A percentile compares a stretch with the other conserved stretches of the same genome.
Evolutionary conservation across 2,888 invertebrate genomes (phyloP).

Genomic region (Nemotelus pantherinus): DNA sequence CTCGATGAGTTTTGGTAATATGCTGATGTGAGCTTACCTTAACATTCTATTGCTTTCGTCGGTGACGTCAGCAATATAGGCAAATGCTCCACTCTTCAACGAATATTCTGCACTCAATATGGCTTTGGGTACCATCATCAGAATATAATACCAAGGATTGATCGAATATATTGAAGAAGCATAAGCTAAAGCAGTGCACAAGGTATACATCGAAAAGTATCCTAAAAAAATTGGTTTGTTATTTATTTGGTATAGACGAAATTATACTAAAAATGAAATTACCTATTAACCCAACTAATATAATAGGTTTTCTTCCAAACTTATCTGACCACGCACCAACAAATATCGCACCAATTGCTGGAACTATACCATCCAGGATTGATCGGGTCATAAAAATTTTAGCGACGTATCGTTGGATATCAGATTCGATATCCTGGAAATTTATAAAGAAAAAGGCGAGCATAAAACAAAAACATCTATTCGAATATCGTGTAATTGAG

Average conservation of each 20-base stretch:
- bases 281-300: conserved; percentile 73
- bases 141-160: conserved; percentile 65
- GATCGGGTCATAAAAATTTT: conserved; percentile 71
- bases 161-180: conserved; percentile 56
- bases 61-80: conserved; percentile 75
- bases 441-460: background rate
- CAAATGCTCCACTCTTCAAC: conserved; percentile 71
- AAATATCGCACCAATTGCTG: conserved; percentile 76
- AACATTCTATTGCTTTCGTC: conserved; percentile 70
- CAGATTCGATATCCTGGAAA: conserved; percentile 8
- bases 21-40: conserved; percentile 63
- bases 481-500: too few species aligned
- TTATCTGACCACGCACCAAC: conserved; percentile 85
- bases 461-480: too few species aligned
- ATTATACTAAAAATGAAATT: conserved; percentile 51
- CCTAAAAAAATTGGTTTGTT: conserved; percentile 11
- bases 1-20: background rate
- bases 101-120: conserved; percentile 72
- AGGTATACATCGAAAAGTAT: conserved; percentile 6
- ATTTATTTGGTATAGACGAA: background rate
- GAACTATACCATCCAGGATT: conserved; percentile 73
- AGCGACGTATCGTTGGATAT: conserved; percentile 74
- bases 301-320: conserved; percentile 77
- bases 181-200: conserved; percentile 56
- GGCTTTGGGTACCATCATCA: conserved; percentile 69